Evolutionary conservation across 2,888 invertebrate species (phyloP).

Genomic region (Thymelicus lineola): DNA sequence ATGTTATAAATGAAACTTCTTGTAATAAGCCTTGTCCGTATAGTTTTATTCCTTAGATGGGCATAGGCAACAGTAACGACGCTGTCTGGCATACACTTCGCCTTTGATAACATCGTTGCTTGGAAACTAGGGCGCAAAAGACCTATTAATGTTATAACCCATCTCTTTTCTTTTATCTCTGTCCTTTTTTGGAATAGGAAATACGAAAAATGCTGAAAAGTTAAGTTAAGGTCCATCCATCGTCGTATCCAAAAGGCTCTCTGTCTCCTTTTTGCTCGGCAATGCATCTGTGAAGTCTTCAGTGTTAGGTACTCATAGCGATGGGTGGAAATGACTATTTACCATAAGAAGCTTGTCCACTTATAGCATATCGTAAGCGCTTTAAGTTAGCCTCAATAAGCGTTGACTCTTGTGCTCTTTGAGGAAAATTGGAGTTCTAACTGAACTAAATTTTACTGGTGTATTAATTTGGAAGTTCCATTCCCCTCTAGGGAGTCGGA

Average conservation of each 20-base stretch:
- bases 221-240: too few relatives aligned
- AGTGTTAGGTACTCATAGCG: too few relatives aligned
- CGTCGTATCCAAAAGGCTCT: too few relatives aligned
- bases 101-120: constrained; percentile 9
- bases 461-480: background rate
- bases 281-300: too few relatives aligned
- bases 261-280: too few relatives aligned
- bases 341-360: too few relatives aligned
- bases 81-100: background rate
- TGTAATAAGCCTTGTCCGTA: background rate
- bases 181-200: too few relatives aligned
- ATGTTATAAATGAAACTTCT: background rate
- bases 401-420: background rate
- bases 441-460: background rate
- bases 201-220: too few relatives aligned
- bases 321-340: too few relatives aligned
- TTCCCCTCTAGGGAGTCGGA: background rate
- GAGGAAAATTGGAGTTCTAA: background rate
- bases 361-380: too few relatives aligned
- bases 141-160: constrained; percentile 4
- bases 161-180: constrained; percentile 1
- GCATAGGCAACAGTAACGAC: background rate
- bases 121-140: constrained; percentile 9
- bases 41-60: background rate
- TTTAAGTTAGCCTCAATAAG: too few relatives aligned